phyloP scores from a whole-genome alignment of 2,888 invertebrate genomes.

The Ophion slaviceki region DNA sequence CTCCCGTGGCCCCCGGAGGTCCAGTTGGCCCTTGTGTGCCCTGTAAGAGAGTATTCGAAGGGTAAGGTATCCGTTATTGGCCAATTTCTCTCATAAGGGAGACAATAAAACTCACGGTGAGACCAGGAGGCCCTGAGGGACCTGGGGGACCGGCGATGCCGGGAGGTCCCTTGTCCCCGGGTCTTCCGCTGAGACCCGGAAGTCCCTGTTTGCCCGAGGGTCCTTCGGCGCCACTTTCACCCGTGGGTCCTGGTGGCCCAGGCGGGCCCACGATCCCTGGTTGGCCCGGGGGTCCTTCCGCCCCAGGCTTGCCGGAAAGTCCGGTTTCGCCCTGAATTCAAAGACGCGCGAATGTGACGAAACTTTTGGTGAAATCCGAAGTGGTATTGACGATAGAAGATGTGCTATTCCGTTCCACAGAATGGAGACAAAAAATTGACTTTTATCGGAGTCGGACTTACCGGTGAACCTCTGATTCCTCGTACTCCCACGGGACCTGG shows the following conservation, averaged over 20 bases:
- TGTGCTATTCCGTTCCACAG: neutral
- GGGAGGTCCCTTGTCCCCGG: constrained; percentile 91
- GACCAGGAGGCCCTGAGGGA: constrained; percentile 88
- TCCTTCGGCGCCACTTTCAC: constrained; percentile 87
- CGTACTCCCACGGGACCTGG: constrained; percentile 87
- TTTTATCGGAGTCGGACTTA: constrained; percentile 78
- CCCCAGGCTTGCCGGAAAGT: constrained; percentile 88
- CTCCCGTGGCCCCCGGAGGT: constrained; percentile 88
- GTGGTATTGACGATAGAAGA: no score
- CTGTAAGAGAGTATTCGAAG: constrained; percentile 79
- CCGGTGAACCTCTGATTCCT: constrained; percentile 87
- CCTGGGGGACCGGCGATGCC: constrained; percentile 88
- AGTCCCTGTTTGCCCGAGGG: constrained; percentile 89
- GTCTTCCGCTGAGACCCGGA: constrained; percentile 89
- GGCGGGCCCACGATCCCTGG: constrained; percentile 88
- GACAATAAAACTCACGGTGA: constrained; percentile 85
- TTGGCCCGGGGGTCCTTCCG: constrained; percentile 89
- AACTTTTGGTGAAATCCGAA: no score
- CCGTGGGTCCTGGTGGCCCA: constrained; percentile 88
- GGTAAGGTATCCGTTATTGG: neutral
- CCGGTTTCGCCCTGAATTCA: constrained; percentile 88
- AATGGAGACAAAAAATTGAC: neutral
- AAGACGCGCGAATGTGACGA: neutral
- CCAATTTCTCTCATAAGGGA: neutral
- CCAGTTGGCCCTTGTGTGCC: constrained; percentile 89